These are phyloP conservation scores for Hycleus cichorii DNA, from an alignment of 1,140 invertebrate genomes.

Conservation along the genomic window DNA sequence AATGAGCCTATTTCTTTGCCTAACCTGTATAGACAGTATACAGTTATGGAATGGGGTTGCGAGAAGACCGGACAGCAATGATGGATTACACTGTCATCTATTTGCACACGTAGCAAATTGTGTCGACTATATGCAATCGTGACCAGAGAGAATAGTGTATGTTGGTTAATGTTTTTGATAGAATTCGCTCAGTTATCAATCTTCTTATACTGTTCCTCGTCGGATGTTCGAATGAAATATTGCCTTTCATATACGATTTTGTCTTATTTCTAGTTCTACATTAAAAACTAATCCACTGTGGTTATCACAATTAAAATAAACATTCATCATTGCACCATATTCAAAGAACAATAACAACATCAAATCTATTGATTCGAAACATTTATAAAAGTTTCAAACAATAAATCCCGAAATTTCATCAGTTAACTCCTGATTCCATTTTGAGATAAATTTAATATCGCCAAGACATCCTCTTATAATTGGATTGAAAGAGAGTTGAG, in stretches of 20 bases:
- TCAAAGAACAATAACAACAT: too few species aligned
- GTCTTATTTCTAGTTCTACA: conserved; percentile 4
- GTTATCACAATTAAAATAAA: background rate
- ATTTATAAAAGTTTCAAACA: too few species aligned
- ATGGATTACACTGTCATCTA: conserved; percentile 29
- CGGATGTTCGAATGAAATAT: conserved; percentile 22
- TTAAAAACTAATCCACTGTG: conserved; percentile 8
- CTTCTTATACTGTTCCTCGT: conserved; percentile 22
- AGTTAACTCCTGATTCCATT: too few species aligned
- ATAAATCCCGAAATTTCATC: too few species aligned
- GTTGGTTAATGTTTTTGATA: conserved; percentile 31
- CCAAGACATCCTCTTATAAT: too few species aligned
- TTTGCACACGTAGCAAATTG: conserved; percentile 31
- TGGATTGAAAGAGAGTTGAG: too few species aligned
- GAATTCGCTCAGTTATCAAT: conserved; percentile 27
- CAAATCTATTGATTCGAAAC: too few species aligned
- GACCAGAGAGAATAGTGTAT: conserved; percentile 14
- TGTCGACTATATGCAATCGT: conserved; percentile 28
- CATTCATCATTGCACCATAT: background rate
- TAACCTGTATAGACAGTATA: background rate
- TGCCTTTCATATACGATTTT: conserved; percentile 8
- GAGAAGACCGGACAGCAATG: conserved; percentile 20
- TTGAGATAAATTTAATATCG: too few species aligned
- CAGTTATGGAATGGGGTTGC: conserved; percentile 9
- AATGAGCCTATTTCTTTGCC: too few species aligned